A percentile compares a stretch with the other conserved stretches of the same genome.
phyloP scores from a whole-genome alignment of 2,797 vertebrate genomes.

The Gallinago stenura region DNA sequence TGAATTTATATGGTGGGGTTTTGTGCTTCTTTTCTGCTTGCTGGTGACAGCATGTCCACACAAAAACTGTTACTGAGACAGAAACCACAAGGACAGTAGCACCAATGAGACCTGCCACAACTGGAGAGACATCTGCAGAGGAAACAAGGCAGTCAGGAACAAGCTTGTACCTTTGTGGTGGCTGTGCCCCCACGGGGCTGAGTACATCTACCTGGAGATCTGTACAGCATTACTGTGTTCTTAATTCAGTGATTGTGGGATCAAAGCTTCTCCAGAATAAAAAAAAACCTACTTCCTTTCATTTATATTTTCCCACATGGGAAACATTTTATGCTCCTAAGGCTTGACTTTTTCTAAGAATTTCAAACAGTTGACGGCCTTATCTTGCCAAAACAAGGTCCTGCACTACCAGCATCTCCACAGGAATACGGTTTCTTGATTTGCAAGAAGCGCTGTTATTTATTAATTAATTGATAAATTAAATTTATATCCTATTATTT shows the following conservation, averaged over 20 bases:
- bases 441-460: neutral
- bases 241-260: neutral
- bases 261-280: neutral
- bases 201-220: too few relatives aligned
- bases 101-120: slow-evolving; percentile 93
- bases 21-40: slow-evolving; percentile 85
- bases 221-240: accelerated
- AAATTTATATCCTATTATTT: too few relatives aligned
- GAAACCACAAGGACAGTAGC: slow-evolving; percentile 91
- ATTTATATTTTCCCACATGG: neutral
- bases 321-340: neutral
- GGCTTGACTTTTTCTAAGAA: neutral
- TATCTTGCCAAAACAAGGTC: neutral
- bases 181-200: accelerated
- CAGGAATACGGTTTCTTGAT: neutral
- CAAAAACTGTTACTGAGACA: slow-evolving; percentile 87
- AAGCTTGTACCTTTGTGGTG: accelerated
- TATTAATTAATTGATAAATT: neutral
- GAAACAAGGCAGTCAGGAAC: neutral
- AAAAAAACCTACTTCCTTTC: neutral
- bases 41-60: slow-evolving; percentile 94
- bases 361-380: neutral
- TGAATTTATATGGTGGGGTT: slow-evolving; percentile 90
- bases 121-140: slow-evolving; percentile 90
- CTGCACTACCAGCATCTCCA: neutral